Base-by-base conservation (phyloP, 2,113 vertebrate genomes). In the Nothobranchius furzeri region DNA sequence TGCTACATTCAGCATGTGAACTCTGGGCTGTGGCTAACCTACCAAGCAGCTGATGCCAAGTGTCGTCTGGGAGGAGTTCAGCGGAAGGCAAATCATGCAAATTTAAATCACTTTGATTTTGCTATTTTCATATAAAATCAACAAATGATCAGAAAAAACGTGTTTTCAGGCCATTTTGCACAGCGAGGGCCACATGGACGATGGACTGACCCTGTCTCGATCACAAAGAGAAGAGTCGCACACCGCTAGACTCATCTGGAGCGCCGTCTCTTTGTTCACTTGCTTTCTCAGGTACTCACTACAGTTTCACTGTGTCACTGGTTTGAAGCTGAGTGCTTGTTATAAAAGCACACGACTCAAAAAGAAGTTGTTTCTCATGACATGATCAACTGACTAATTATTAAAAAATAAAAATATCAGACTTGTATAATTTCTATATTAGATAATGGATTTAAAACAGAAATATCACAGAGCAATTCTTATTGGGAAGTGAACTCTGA, bases 101-200 rank as follows among this genome's bases (percentile, higher is more conserved):
- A 11, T 60, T 1, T 15, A 10, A 5, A 17, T 52, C 8, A 13
- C 50, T 54, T 12, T 3, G 30, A 9, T 56, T 42, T 61, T 49
- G 35, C 15, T 51, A 13, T 9, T 50, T 17, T 13, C 42, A 12
- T 57, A 36, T 45, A 2, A 15, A 46, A 2, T 3, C 6, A 40
- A 40, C 7, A 9, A 55, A 6, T 68, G 0, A 54, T 60, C 20
- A 4, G 6, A 57, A 59, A 76, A 52, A 0, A 35, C 74, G 7
- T 65, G 36, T 74, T 82, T 73, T 24, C 68, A 98, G 97, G 97
- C 96, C 36, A 93, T 98, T 83, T 92, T 99, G 91, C 95, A 99
- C 67, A 94, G 94, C 1, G 97, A 99, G 88, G 97, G 97, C 47
- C 97, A 99, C 72, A 98, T 98, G 97, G 97, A 99, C 47, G 97